Evolutionary conservation across 1,140 invertebrate genomes (phyloP).

Genomic region (Drosophila micromelanica): DNA sequence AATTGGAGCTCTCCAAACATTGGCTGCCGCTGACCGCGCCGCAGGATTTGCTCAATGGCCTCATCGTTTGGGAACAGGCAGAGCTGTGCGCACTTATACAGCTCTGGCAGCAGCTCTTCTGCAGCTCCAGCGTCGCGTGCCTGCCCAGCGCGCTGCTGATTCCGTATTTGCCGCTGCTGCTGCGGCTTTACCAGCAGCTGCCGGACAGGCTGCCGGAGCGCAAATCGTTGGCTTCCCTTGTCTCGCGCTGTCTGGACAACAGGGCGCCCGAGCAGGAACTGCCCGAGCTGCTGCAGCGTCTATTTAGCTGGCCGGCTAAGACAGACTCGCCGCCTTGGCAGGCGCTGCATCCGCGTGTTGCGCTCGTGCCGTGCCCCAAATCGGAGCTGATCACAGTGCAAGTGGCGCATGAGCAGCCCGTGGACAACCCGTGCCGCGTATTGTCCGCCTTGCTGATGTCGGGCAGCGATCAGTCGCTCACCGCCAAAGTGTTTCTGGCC

Average conservation of each 20-base stretch:
- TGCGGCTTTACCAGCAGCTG: slow-evolving; percentile 57
- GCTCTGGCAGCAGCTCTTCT: slow-evolving; percentile 64
- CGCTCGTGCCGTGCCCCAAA: slow-evolving; percentile 10
- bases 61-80: slow-evolving; percentile 67
- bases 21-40: slow-evolving; percentile 37
- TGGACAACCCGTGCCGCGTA: slow-evolving; percentile 28
- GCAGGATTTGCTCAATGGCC: slow-evolving; percentile 57
- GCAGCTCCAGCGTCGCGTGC: slow-evolving; percentile 63
- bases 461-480: slow-evolving; percentile 55
- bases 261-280: slow-evolving; percentile 49
- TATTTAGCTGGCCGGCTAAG: slow-evolving; percentile 56
- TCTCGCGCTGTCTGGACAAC: slow-evolving; percentile 68
- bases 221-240: slow-evolving; percentile 31
- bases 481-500: slow-evolving; percentile 64
- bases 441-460: slow-evolving; percentile 48
- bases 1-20: slow-evolving; percentile 31
- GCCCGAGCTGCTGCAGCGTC: slow-evolving; percentile 18
- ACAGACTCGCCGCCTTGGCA: slow-evolving; percentile 28
- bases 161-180: slow-evolving; percentile 55
- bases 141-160: slow-evolving; percentile 64
- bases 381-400: slow-evolving; percentile 29
- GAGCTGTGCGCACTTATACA: slow-evolving; percentile 49
- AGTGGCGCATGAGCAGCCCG: slow-evolving; percentile 31
- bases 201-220: slow-evolving; percentile 21
- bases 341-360: slow-evolving; percentile 52